Conservation (phyloP, 2,888 invertebrate species). For the Mesochorus sp. region DNA sequence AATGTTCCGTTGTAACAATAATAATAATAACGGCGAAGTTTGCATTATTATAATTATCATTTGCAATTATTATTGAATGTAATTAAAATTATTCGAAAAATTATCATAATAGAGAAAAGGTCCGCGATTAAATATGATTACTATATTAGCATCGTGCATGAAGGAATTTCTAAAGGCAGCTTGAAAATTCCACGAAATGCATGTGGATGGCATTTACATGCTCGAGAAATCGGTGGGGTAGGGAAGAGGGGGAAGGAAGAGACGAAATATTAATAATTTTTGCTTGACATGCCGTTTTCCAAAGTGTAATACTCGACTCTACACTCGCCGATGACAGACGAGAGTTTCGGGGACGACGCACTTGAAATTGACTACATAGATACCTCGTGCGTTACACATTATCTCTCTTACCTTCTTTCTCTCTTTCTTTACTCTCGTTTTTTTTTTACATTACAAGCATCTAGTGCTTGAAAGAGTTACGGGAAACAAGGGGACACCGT, state of each 20-base stretch:
- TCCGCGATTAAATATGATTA: constrained; percentile 50
- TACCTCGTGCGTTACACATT: background rate
- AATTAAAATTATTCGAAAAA: no score
- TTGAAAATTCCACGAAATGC: background rate
- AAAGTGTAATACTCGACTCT: background rate
- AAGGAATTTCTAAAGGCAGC: constrained; percentile 19
- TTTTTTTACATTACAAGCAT: constrained; percentile 2
- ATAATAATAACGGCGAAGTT: no score
- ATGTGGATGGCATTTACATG: background rate
- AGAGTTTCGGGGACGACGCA: constrained; percentile 1
- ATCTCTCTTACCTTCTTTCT: background rate
- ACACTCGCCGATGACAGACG: constrained; percentile 1
- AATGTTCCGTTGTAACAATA: no score
- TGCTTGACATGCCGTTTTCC: constrained; percentile 5
- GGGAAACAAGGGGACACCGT: constrained; percentile 64
- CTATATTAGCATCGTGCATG: constrained; percentile 37
- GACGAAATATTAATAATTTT: background rate
- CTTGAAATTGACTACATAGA: constrained; percentile 12
- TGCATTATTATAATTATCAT: no score
- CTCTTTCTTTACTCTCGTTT: background rate
- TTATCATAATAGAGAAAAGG: constrained; percentile 30
- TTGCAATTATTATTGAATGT: no score
- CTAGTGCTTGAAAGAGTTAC: constrained; percentile 55
- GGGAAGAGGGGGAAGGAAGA: background rate
- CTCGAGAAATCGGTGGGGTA: background rate